Conservation (phyloP, 1,140 invertebrate genomes). For the Tetramorium alpestre region DNA sequence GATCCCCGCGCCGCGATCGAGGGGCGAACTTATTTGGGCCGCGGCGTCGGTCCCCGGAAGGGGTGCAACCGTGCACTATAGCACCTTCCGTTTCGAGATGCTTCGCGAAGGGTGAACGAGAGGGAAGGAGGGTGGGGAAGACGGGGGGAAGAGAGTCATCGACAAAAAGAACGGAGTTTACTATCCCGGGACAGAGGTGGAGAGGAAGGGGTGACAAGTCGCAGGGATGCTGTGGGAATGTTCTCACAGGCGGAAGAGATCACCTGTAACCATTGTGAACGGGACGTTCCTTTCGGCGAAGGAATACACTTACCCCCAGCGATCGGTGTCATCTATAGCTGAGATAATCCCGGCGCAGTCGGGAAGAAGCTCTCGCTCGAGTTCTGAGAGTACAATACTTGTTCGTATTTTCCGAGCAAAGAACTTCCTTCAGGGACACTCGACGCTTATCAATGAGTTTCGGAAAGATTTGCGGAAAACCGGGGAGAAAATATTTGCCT, state of each 20-base stretch:
- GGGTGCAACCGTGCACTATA: conserved; percentile 56
- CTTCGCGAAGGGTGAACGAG: conserved; percentile 38
- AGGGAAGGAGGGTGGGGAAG: conserved; percentile 32
- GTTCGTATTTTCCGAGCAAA: conserved; percentile 17
- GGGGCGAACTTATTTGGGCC: conserved; percentile 74
- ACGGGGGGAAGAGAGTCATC: conserved; percentile 38
- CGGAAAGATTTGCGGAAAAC: not conserved
- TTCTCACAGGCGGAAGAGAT: conserved; percentile 81
- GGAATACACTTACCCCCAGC: conserved; percentile 61
- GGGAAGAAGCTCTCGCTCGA: not conserved
- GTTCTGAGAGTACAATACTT: not conserved
- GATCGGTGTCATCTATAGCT: conserved; percentile 67
- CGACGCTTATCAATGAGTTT: not conserved
- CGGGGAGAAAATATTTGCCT: not conserved
- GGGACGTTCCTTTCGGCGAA: conserved; percentile 34
- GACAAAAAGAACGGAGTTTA: conserved; percentile 67
- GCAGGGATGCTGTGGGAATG: conserved; percentile 83
- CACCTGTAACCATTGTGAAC: conserved; percentile 79
- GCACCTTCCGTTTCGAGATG: conserved; percentile 72
- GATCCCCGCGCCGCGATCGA: conserved; percentile 69
- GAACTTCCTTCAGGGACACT: not conserved
- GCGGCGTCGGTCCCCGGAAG: conserved; percentile 51
- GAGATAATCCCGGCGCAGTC: conserved; percentile 26
- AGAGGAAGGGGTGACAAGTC: conserved; percentile 77
- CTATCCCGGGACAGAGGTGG: conserved; percentile 49